phyloP scores from a whole-genome alignment of 1,140 invertebrate genomes.

The Pissodes strobi region DNA sequence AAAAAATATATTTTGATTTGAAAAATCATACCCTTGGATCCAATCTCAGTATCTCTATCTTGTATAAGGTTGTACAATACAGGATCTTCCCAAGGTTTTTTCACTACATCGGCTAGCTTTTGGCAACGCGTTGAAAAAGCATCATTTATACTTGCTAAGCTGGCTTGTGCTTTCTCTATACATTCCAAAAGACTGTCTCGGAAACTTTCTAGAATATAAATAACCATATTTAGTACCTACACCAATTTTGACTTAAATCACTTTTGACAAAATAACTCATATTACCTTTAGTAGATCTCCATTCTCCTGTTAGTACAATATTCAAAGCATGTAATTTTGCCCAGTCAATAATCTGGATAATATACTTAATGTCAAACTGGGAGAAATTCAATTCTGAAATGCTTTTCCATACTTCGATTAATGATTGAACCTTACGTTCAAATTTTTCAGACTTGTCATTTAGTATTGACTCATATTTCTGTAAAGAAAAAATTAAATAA shows the following conservation, averaged over 20 bases:
- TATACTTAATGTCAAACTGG: constrained; percentile 44
- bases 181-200: constrained; percentile 40
- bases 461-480: constrained; percentile 51
- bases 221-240: too few relatives aligned
- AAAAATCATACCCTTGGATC: constrained; percentile 41
- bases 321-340: constrained; percentile 53
- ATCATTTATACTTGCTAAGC: constrained; percentile 44
- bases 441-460: constrained; percentile 48
- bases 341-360: constrained; percentile 51
- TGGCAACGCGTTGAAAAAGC: constrained; percentile 46
- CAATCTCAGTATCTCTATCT: constrained; percentile 43
- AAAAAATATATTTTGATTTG: too few relatives aligned
- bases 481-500: constrained; percentile 47
- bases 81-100: constrained; percentile 51
- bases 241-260: too few relatives aligned
- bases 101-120: constrained; percentile 50
- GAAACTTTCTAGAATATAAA: constrained; percentile 38
- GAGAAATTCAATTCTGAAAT: constrained; percentile 40
- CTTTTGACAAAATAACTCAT: too few relatives aligned
- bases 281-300: constrained; percentile 53
- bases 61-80: constrained; percentile 44
- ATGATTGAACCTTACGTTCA: constrained; percentile 46
- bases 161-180: constrained; percentile 46
- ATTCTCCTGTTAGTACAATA: constrained; percentile 52
- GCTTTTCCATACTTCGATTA: constrained; percentile 53